Base-by-base conservation (phyloP, 2,797 vertebrate species). In the Coilia nasus region DNA sequence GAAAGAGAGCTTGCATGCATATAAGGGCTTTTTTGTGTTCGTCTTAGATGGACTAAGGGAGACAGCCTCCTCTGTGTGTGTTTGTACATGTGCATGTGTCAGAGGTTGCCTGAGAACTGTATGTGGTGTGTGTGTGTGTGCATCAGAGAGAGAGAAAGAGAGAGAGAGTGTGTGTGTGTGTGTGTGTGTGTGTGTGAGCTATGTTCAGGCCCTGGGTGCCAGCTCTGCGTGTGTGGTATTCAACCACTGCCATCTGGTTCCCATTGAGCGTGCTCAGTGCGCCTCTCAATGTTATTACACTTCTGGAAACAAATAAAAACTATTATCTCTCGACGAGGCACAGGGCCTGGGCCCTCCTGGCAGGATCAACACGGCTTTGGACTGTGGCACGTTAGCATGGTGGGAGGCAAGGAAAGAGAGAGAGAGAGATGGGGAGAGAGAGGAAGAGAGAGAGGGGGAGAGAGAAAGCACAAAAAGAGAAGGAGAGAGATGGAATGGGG, bases 211-310 rank as follows among this genome's bases (percentile, higher is more conserved):
- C 85, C 82, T 57, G 44, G 3, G 87, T 93, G 93, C 93, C 93
- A 93, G 93, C 89, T 19, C 91, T 90, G 91, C 90, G 94, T 95
- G 93, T 95, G 94, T 94, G 94, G 94, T 94, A 93, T 78, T 21
- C 87, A 56, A 90, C 83, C 86, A 82, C 71, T 83, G 88, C 89
- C 94, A 95, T 96, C 93, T 96, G 95, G 92, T 95, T 95, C 89
- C 87, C 87, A 93, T 95, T 93, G 89, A 90, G 87, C 84, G 88
- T 82, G 78, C 91, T 90, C 89, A 90, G 89, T 92, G 90, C 56
- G 87, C 91, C 88, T 93, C 88, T 92, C 89, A 91, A 85, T 93
- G 89, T 93, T 93, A 87, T 93, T 92, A 88, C 91, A 90, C 67
- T 89, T 88, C 87, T 92, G 91, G 90, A 93, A 94, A 93, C 89